Evolutionary conservation across 2,888 invertebrate species (phyloP).

Genomic region (Dryobota labecula): DNA sequence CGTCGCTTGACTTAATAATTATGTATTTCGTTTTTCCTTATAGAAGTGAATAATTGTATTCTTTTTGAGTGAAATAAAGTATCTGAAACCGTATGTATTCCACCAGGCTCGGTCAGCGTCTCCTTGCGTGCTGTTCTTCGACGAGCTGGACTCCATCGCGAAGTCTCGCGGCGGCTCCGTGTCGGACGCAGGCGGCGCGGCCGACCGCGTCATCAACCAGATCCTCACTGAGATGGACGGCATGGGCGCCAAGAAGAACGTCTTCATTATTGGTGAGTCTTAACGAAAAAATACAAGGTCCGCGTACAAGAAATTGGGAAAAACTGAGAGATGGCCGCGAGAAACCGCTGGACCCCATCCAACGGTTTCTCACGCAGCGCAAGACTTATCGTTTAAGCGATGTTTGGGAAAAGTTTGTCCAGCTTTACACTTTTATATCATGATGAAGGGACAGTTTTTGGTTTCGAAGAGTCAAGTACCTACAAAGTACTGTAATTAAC

Average conservation of each 20-base stretch:
- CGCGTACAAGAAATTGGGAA: background rate
- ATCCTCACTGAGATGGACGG: conserved; percentile 99
- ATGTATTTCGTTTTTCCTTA: too few species aligned
- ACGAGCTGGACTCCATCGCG: conserved; percentile 99
- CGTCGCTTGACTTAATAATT: too few species aligned
- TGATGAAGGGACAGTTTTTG: background rate
- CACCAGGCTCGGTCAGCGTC: conserved; percentile 98
- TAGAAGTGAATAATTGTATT: too few species aligned
- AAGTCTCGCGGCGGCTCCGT: conserved; percentile 99
- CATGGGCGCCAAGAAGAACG: conserved; percentile 99
- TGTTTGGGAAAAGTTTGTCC: background rate
- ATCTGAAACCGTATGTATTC: too few species aligned
- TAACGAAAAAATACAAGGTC: background rate
- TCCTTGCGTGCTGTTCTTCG: conserved; percentile 99
- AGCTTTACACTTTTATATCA: background rate
- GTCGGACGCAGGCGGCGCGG: conserved; percentile 99
- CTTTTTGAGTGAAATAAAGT: too few species aligned
- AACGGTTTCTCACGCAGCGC: too few species aligned
- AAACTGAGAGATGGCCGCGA: background rate
- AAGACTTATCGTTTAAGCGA: background rate
- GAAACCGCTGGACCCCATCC: background rate
- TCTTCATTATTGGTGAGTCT: conserved; percentile 98
- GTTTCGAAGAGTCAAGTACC: background rate
- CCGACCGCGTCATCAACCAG: conserved; percentile 99
- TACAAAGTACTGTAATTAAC: background rate